Conservation (phyloP, 2,113 vertebrate species). For the Psophia crepitans region DNA sequence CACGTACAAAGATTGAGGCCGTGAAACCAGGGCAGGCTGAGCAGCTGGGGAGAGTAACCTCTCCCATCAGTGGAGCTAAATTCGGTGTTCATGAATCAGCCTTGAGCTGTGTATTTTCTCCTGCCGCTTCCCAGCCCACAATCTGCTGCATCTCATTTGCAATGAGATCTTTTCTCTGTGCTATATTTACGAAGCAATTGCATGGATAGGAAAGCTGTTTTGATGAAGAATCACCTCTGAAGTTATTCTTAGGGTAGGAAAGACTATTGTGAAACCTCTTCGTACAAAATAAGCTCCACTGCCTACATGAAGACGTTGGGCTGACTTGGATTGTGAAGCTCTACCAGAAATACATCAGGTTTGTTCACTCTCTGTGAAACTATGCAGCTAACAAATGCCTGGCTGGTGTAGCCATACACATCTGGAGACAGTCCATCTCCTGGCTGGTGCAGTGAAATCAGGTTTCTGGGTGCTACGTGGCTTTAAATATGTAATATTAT, state of each 20-base stretch:
- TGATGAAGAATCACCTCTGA: conserved; percentile 7
- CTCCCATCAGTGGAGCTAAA: neutral
- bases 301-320: neutral
- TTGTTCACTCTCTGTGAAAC: neutral
- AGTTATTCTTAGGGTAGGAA: conserved; percentile 32
- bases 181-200: neutral
- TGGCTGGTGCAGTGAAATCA: neutral
- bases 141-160: conserved; percentile 1
- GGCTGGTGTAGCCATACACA: neutral
- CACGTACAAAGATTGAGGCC: fast-evolving
- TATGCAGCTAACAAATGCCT: neutral
- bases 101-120: neutral
- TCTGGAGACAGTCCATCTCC: neutral
- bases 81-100: neutral
- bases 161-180: neutral
- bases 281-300: neutral
- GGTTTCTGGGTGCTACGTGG: neutral
- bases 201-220: neutral
- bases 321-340: neutral
- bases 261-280: conserved; percentile 7
- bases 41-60: neutral
- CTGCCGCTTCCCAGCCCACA: neutral
- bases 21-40: neutral
- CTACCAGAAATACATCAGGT: neutral
- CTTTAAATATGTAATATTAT: neutral